phyloP scores from a whole-genome alignment of 2,113 vertebrate species.

The Galbula dea region DNA sequence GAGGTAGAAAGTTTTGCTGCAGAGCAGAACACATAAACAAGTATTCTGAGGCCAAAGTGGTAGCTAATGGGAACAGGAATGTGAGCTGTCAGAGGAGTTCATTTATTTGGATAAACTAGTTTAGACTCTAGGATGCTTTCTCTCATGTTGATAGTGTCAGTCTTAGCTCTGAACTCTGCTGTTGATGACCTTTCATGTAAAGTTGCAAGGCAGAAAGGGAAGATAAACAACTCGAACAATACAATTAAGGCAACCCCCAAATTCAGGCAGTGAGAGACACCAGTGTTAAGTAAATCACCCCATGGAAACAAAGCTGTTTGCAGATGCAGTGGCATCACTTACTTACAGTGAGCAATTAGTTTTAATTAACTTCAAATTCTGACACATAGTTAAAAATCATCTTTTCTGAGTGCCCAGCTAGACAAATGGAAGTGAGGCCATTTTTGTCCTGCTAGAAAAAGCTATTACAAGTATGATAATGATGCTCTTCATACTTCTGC shows the following conservation, averaged over 20 bases:
- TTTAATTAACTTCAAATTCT: slow-evolving; percentile 71
- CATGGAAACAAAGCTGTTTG: slow-evolving; percentile 40
- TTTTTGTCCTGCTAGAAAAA: slow-evolving; percentile 30
- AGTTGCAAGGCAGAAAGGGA: not conserved
- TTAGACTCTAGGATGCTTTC: not conserved
- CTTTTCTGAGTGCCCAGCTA: slow-evolving; percentile 1
- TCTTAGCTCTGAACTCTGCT: not conserved
- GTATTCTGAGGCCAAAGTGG: not conserved
- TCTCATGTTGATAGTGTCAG: not conserved
- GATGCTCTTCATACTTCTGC: not conserved
- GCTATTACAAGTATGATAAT: not conserved
- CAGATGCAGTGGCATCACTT: slow-evolving; percentile 46
- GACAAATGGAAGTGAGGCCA: slow-evolving; percentile 23
- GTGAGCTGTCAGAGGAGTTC: not conserved
- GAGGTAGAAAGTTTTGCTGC: not conserved
- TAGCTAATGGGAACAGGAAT: not conserved
- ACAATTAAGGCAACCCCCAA: slow-evolving; percentile 38
- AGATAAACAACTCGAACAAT: slow-evolving; percentile 31
- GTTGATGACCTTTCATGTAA: slow-evolving; percentile 9
- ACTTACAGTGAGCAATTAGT: slow-evolving; percentile 54
- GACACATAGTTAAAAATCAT: slow-evolving; percentile 39
- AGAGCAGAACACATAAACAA: not conserved
- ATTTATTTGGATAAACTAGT: slow-evolving; percentile 8
- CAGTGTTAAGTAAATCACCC: slow-evolving; percentile 17
- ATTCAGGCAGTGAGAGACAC: not conserved